Conservation (phyloP, 2,797 vertebrate genomes). For the Characodon lateralis region DNA sequence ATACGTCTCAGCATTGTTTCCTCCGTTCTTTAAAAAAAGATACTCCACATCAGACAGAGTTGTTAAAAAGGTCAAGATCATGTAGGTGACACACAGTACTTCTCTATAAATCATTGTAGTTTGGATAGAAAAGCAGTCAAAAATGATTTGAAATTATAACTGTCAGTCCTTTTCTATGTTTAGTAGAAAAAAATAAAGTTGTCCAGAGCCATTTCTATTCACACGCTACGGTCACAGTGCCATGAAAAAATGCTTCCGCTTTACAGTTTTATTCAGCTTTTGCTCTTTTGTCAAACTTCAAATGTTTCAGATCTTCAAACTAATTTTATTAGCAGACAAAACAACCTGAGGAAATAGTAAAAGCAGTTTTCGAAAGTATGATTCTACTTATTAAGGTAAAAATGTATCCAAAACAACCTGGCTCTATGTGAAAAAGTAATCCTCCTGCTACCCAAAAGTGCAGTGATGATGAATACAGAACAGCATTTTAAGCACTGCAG, state of each 20-base stretch:
- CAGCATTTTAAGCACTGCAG: not conserved
- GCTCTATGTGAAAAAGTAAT: not conserved
- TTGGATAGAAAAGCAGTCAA: not conserved
- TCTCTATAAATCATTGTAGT: not conserved
- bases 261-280: too few relatives aligned
- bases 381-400: not conserved
- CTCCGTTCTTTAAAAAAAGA: conserved; percentile 21
- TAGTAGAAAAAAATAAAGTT: not conserved
- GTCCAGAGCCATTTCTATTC: not conserved
- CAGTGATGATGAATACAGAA: not conserved
- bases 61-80: conserved; percentile 29
- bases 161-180: not conserved
- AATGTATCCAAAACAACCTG: not conserved
- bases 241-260: not conserved
- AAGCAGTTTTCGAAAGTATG: too few relatives aligned
- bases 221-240: not conserved
- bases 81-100: conserved; percentile 10
- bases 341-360: too few relatives aligned
- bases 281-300: too few relatives aligned
- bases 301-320: too few relatives aligned
- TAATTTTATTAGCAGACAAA: too few relatives aligned
- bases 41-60: conserved; percentile 22
- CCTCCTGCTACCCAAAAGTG: not conserved
- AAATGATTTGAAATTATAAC: not conserved
- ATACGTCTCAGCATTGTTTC: conserved; percentile 27